Conservation (phyloP, 1,140 invertebrate genomes). For the Zaprionus nigranus region DNA sequence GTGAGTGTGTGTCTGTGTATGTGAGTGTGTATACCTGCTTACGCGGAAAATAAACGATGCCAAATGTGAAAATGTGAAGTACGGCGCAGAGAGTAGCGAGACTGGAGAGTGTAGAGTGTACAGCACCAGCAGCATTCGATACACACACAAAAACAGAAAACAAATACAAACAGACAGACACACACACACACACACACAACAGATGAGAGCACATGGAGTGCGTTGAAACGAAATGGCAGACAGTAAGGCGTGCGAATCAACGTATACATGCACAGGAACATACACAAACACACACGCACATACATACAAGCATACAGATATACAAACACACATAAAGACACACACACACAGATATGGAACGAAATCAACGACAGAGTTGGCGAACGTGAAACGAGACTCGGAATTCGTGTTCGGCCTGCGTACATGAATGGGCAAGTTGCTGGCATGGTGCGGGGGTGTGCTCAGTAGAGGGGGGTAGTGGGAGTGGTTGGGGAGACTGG, state of each 20-base stretch:
- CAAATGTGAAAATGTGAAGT: slow-evolving; percentile 64
- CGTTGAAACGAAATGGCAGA: slow-evolving; percentile 64
- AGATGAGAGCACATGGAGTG: slow-evolving; percentile 39
- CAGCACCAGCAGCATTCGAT: slow-evolving; percentile 58
- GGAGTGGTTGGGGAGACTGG: background rate
- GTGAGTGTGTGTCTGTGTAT: slow-evolving; percentile 11
- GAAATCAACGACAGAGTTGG: slow-evolving; percentile 33
- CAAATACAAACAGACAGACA: slow-evolving; percentile 16
- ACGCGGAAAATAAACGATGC: slow-evolving; percentile 68
- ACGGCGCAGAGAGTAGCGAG: slow-evolving; percentile 32
- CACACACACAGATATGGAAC: slow-evolving; percentile 11
- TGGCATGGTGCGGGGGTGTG: background rate
- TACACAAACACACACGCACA: slow-evolving; percentile 5
- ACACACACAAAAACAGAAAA: slow-evolving; percentile 30
- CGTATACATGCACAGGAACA: slow-evolving; percentile 38
- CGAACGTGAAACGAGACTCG: slow-evolving; percentile 54
- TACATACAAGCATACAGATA: background rate
- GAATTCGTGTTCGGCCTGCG: slow-evolving; percentile 53
- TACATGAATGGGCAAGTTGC: slow-evolving; percentile 64
- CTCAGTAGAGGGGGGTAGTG: background rate
- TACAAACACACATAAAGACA: background rate
- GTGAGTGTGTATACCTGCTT: slow-evolving; percentile 50
- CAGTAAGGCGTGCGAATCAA: slow-evolving; percentile 73
- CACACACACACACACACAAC: background rate
- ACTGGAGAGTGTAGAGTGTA: slow-evolving; percentile 51